Evolutionary conservation across 2,113 vertebrate genomes (phyloP).

Genomic region (Chinchilla lanigera): DNA sequence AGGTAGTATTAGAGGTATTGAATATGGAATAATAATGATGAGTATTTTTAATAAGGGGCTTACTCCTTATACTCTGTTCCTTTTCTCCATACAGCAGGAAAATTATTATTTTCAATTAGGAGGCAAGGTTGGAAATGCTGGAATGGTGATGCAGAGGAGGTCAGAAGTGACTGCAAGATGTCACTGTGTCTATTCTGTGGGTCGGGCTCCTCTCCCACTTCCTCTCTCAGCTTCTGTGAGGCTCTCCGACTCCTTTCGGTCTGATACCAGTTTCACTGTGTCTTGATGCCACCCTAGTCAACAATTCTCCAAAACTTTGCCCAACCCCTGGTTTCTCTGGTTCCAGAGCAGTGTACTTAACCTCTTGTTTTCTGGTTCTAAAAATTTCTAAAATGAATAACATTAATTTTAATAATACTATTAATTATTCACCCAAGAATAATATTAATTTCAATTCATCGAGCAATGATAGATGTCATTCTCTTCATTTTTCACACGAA

Average conservation of each 20-base stretch:
- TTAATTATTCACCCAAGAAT: background rate
- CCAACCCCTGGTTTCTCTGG: background rate
- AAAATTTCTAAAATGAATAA: conserved; percentile 26
- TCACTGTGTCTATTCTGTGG: background rate
- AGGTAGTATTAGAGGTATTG: background rate
- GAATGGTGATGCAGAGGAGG: background rate
- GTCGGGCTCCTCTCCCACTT: background rate
- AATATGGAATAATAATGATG: background rate
- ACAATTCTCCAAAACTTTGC: background rate
- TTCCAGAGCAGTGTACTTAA: background rate
- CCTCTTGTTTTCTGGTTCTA: conserved; percentile 38
- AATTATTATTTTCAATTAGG: background rate
- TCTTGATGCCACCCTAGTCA: background rate
- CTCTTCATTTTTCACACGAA: background rate
- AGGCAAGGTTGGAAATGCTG: background rate
- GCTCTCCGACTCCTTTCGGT: background rate
- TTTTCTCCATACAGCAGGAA: background rate
- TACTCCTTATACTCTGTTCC: background rate
- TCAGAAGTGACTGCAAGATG: background rate
- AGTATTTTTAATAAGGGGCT: background rate
- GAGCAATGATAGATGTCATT: background rate
- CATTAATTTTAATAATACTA: no score
- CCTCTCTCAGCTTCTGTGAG: background rate
- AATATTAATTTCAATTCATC: conserved; percentile 2
- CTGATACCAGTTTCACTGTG: background rate